phyloP scores from a whole-genome alignment of 2,113 vertebrate species.

The Argyrosomus japonicus region DNA sequence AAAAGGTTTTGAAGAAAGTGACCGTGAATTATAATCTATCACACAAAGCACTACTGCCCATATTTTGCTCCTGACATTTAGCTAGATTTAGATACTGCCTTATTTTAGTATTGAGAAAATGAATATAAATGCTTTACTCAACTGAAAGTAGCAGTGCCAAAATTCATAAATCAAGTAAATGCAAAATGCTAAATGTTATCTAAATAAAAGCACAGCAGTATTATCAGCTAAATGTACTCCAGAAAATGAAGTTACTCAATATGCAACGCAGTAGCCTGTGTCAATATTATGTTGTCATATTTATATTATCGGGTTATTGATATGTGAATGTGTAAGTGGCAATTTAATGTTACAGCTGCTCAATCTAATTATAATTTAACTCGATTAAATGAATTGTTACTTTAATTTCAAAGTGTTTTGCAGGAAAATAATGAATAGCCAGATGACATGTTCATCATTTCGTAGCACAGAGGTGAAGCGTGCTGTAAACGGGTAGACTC shows the following conservation, averaged over 20 bases:
- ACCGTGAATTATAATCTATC: background rate
- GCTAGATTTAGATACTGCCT: background rate
- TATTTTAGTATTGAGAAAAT: background rate
- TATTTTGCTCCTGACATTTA: conserved; percentile 2
- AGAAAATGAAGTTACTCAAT: background rate
- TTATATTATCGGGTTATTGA: background rate
- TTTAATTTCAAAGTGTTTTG: background rate
- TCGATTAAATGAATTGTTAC: too few relatives aligned
- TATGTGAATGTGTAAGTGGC: background rate
- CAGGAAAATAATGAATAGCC: background rate
- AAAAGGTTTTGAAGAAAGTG: background rate
- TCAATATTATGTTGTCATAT: background rate
- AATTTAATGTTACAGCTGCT: background rate
- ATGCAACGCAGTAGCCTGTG: background rate
- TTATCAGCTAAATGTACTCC: background rate
- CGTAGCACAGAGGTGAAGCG: background rate
- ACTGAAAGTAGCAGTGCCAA: background rate
- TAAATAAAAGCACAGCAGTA: background rate
- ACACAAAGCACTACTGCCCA: background rate
- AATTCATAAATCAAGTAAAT: background rate
- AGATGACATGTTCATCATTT: background rate
- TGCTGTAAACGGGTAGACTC: background rate
- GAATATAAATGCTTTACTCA: background rate
- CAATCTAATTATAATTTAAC: background rate
- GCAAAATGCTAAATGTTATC: background rate